Evolutionary conservation across 2,888 invertebrate species (phyloP), one percentile per base, ranked within the genome.

Genomic region (Copidosoma aretas): DNA sequence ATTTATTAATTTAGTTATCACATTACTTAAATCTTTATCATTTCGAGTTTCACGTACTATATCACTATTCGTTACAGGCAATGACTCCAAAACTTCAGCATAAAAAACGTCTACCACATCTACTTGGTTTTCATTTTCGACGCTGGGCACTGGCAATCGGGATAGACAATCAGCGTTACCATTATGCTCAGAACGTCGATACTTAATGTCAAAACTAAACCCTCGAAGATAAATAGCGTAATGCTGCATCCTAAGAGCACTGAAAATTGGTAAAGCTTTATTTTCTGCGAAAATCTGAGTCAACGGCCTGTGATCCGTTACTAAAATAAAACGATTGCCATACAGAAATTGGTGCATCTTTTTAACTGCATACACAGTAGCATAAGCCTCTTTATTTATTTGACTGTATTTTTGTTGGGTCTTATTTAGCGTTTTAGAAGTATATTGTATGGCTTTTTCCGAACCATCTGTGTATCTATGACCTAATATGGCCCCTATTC

Each of bases 191-290:
- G 71, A 64, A 58, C 54, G 64, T 14, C 68, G 56, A 25, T 52
- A 67, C 21, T 61, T 49, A 4, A 74, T 72, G n/a, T 73, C 60
- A 56, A 64, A 75, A 52, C 75, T 51, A 46, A 72, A 77, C 0
- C 66, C 67, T 57, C 70, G 60, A 10, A 76, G 65, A 52, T 72
- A 76, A n/a, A 70, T 57, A 0, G 73, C 75, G 52, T 73, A 77
- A 61, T 75, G 75, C 49, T 77, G 73, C 74, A 76, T 75, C 41
- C 75, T 65, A 19, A 70, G 70, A n/a, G 75, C 71, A 25, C 67
- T 67, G 61, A 74, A 64, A 15, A 17, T n/a, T 0, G 57, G 63
- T 8, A 62, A 15, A 25, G 22, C 10, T 43, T 62, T 62, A 17
- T 39, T 12, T n/a, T 21, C 41, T 14, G 1, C 22, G 24, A 62